Evolutionary conservation across 2,888 invertebrate genomes (phyloP), one percentile per base, ranked within the genome.

Genomic region (Lottia scabra): DNA sequence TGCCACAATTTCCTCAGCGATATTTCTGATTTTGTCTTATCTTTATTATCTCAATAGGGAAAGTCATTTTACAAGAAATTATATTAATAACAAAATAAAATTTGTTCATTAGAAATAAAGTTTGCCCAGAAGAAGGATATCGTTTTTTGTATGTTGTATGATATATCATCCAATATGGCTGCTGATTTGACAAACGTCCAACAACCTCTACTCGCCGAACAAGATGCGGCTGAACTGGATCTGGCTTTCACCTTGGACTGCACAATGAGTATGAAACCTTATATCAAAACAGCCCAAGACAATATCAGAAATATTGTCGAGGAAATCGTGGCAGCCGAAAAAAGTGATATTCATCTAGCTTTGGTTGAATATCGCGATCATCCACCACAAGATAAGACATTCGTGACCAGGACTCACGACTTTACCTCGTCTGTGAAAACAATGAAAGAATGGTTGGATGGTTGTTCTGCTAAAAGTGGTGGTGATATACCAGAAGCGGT

Each of bases 331-430:
- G 78, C 85, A 5, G 78, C 77, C 48, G 87, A 87, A 71, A 82
- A 85, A 56, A 81, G 83, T 69, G 84, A 87, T 69, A 80, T 87
- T n/a, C 80, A 76, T 19, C 72, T 87, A 65, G 86, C 86, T 3
- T 71, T 87, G 19, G 84, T 87, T 15, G 86, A 87, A 74, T 87
- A 87, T 65, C 77, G 87, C 2, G 87, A 87, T 75, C 86, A 87
- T 65, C 87, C 86, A 5, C 87, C 87, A 4, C 82, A 86, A 71
- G 86, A 87, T 16, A 63, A 38, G 0, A 72, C 82, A 12, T 87
- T 84, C 71, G 84, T 87, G 0, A 87, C 86, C 10, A 67, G 81
- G n/a, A 78, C 80, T 13, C 84, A 85, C 30, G 87, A 87, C 75
- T 87, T 87, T 75, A 87, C 86, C 0, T 45, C 73, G 1, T 84